Evolutionary conservation across 2,888 invertebrate genomes (phyloP), one percentile per base, ranked within the genome.

Genomic region (Alentia gelatinosa): DNA sequence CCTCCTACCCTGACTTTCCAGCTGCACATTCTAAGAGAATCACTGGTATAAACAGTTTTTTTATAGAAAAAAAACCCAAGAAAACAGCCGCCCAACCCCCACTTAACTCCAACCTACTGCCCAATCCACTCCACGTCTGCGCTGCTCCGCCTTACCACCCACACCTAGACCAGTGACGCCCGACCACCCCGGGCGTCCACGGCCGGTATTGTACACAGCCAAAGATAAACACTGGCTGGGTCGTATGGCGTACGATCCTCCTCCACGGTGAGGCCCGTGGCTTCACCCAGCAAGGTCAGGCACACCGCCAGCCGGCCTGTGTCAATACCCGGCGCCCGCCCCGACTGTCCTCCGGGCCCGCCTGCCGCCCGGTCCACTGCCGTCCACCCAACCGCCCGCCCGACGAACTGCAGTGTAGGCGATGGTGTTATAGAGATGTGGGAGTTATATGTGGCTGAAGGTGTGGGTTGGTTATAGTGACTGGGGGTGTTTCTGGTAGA

Each of bases 211-310:
- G 79, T 37, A 79, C 79, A 35, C 37, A 35, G 23, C 35, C 35
- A 39, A 39, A 37, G 79, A 39, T 79, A 79, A 79, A 79, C 79
- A 79, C 79, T n/a, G 79, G 79, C 79, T 26, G 23, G 79, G 79
- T 35, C 79, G 79, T 35, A 39, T 79, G 79, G 79, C 39, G 7
- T 79, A 39, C 1, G 79, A 79, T 35, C 79, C 37, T 15, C 26
- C 37, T 39, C 7, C 35, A 15, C 39, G 79, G 37, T 39, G 35
- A 30, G 30, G 39, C 9, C 0, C 1, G 12, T 19, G 1, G 37
- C 37, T 19, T 79, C 79, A 33, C 79, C 79, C 79, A 79, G 5
- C 79, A 35, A 39, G 79, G 79, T 79, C 79, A 79, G 79, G 19
- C 74, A 19, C 30, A 15, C 47, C 39, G 26, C 12, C 30, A 12